Evolutionary conservation across 2,888 invertebrate genomes (phyloP).

Genomic region (Ephialtes manifestator): DNA sequence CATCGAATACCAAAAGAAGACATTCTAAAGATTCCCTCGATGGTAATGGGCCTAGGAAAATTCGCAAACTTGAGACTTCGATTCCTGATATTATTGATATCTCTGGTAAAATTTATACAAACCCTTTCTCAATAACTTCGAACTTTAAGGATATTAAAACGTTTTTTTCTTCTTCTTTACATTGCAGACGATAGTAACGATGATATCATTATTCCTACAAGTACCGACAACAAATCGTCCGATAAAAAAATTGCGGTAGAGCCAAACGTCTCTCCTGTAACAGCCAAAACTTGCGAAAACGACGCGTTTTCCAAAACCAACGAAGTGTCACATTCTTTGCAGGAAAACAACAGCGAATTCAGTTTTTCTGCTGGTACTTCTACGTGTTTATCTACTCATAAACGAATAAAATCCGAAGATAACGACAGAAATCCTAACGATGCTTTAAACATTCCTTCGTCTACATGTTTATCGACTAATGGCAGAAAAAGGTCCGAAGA

Average conservation of each 20-base stretch:
- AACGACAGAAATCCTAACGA: neutral
- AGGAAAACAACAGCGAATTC: constrained; percentile 1
- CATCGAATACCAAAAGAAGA: constrained; percentile 38
- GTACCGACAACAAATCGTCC: neutral
- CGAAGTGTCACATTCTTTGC: constrained; percentile 1
- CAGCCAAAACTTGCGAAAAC: neutral
- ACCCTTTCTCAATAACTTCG: neutral
- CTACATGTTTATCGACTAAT: neutral
- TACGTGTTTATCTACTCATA: neutral
- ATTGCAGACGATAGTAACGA: constrained; percentile 42
- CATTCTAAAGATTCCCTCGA: constrained; percentile 38
- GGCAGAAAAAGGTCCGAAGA: neutral
- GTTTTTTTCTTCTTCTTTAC: constrained; percentile 10
- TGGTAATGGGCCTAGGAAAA: constrained; percentile 62
- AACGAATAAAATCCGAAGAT: too few species aligned
- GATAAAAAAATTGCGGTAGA: neutral
- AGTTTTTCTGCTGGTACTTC: constrained; percentile 7
- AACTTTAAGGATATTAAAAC: neutral
- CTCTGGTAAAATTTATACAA: constrained; percentile 37
- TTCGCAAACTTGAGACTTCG: constrained; percentile 52
- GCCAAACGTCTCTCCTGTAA: neutral
- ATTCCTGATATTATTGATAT: constrained; percentile 56
- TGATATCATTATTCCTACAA: neutral
- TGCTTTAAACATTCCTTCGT: neutral
- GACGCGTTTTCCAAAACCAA: constrained; percentile 5